Base-by-base conservation (phyloP, 2,888 invertebrate species). In the Lepidocyrtoides sp. region DNA sequence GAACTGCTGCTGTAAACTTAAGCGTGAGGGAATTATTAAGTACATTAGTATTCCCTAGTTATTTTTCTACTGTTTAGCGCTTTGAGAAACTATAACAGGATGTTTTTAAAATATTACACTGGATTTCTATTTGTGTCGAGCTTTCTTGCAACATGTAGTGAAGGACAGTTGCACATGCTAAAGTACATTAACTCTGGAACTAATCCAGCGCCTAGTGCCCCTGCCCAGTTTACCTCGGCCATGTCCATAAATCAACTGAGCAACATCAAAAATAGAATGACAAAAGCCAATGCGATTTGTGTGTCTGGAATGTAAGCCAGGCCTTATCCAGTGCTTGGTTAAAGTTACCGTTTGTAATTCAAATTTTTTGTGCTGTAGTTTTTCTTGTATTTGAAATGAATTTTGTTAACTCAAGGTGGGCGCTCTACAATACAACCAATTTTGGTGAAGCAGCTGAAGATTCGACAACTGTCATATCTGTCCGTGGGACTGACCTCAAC, bases 361-460 rank as follows among this genome's bases (percentile, higher is more conserved):
- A 7, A 77, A 36, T 2, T 29, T 26, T 10, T 23, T 3, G 2
- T 66, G 7, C 29, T 5, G 14, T 26, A 29, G n/a, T n/a, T n/a
- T n/a, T n/a, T n/a, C n/a, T n/a, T n/a, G n/a, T n/a, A n/a, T n/a
- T n/a, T n/a, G n/a, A n/a, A n/a, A n/a, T n/a, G n/a, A n/a, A n/a
- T n/a, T n/a, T n/a, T n/a, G n/a, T n/a, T n/a, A 14, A 29, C 7
- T 54, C 8, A 36, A 88, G 89, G 89, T 89, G 89, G 89, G 89
- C 89, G n/a, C 32, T 89, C 0, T 89, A 83, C 57, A 89, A 83
- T 26, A 75, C 89, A 12, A 83, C 89, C 1, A 10, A 44, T 48
- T 89, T 32, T 36, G 89, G 89, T 26, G 60, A 83, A 75, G 89
- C 83, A 1, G 72, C 51, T 2, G 89, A 89, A 23, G 89, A 89